Percentiles rank a stretch among this genome's conserved stretches.
Evolutionary conservation across 2,113 vertebrate genomes (phyloP).

Genomic region (Prochilodus magdalenae): DNA sequence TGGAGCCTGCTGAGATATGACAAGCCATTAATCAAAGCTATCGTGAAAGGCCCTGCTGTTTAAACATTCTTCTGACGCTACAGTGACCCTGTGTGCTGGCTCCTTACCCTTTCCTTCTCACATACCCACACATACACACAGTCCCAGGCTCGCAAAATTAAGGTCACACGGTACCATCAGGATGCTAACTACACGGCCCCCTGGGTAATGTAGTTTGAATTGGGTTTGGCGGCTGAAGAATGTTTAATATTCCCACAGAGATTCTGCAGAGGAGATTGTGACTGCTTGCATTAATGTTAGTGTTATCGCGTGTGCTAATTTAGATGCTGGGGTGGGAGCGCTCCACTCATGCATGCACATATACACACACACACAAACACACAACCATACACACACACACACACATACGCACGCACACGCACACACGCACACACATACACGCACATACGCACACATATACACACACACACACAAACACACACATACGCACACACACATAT

Average conservation of each 20-base stretch:
- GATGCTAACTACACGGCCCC: conserved; percentile 55
- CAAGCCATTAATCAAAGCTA: conserved; percentile 33
- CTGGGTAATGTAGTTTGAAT: conserved; percentile 58
- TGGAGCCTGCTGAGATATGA: conserved; percentile 27
- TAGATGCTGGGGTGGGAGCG: background rate
- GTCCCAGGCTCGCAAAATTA: conserved; percentile 28
- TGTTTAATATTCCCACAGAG: conserved; percentile 44
- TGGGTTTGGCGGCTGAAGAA: conserved; percentile 44
- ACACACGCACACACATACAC: no score
- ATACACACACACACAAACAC: background rate
- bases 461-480: no score
- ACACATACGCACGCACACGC: no score
- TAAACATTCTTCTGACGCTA: conserved; percentile 28
- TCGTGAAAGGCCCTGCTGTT: conserved; percentile 18
- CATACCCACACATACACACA: conserved; percentile 9
- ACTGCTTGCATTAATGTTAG: conserved; percentile 60
- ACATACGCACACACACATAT: background rate
- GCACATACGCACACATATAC: background rate
- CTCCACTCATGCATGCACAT: background rate
- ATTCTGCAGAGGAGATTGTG: conserved; percentile 52
- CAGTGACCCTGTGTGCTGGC: background rate
- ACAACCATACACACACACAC: background rate
- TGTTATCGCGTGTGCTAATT: conserved; percentile 43
- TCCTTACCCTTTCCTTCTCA: background rate
- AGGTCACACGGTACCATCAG: conserved; percentile 52